phyloP scores from a whole-genome alignment of 92 coral and sea anemone genomes.

The Phenganax subtilis region DNA sequence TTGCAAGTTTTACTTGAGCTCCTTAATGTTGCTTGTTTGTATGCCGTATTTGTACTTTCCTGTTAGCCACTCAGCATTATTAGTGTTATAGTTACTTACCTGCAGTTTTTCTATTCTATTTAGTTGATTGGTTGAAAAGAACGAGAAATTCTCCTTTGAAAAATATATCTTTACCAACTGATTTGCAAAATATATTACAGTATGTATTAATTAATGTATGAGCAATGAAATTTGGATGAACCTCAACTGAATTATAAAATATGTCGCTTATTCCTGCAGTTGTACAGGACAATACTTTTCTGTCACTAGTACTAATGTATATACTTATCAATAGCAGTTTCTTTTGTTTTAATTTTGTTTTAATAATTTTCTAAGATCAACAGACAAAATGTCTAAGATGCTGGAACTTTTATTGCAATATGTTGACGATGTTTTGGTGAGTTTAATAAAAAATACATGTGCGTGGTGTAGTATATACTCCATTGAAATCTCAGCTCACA shows the following conservation, averaged over 20 bases:
- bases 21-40: no score
- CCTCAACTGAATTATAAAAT: no score
- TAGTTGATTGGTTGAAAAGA: constrained; percentile 92
- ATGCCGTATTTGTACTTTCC: neutral
- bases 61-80: neutral
- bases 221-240: no score
- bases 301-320: no score
- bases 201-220: constrained; percentile 31
- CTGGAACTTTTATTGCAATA: constrained; percentile 66
- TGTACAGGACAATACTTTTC: no score
- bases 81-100: neutral
- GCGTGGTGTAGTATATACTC: no score
- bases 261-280: no score
- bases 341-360: neutral
- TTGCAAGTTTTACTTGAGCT: no score
- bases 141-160: constrained; percentile 73
- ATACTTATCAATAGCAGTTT: no score
- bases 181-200: constrained; percentile 92
- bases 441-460: constrained; percentile 13
- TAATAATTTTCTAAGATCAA: constrained; percentile 56
- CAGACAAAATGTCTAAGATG: constrained; percentile 74
- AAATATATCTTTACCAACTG: constrained; percentile 67
- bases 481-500: no score
- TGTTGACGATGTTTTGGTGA: constrained; percentile 86
- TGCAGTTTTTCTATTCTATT: neutral